Evolutionary conservation across 1,140 invertebrate genomes (phyloP).

Genomic region (Monomorium pharaonis): DNA sequence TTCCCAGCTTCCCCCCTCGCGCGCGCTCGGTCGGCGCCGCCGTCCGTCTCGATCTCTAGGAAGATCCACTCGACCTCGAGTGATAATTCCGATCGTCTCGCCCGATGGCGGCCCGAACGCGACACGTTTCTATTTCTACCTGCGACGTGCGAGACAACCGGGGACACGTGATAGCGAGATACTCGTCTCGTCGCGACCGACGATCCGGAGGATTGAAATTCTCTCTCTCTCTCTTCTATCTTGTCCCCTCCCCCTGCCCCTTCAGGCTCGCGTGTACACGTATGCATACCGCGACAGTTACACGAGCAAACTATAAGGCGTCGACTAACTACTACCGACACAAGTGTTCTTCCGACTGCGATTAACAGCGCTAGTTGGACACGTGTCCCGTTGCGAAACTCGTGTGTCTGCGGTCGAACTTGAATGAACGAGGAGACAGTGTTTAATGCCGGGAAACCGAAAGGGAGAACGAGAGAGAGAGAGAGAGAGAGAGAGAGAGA

Average conservation of each 20-base stretch:
- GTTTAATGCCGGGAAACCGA: constrained; percentile 21
- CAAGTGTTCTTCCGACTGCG: constrained; percentile 65
- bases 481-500: not conserved
- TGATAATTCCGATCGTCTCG: not conserved
- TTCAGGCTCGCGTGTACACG: constrained; percentile 16
- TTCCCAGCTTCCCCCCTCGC: not conserved
- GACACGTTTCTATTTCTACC: not conserved
- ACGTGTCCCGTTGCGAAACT: constrained; percentile 75
- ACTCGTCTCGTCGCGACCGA: not conserved
- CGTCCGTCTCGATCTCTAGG: too few species aligned
- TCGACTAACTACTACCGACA: constrained; percentile 41
- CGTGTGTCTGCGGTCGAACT: constrained; percentile 61
- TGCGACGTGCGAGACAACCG: not conserved
- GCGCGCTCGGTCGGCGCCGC: not conserved
- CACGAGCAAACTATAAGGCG: constrained; percentile 8
- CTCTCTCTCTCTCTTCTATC: not conserved
- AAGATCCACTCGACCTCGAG: not conserved
- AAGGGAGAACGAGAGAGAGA: not conserved
- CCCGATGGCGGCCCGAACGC: too few species aligned
- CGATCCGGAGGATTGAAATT: not conserved
- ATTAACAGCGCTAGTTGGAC: constrained; percentile 76
- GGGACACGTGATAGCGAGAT: not conserved
- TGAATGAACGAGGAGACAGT: constrained; percentile 45
- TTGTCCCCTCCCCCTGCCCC: not conserved
- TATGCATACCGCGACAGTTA: not conserved